phyloP scores from a whole-genome alignment of 1,140 invertebrate species.

The Scaptomyza graminum region DNA sequence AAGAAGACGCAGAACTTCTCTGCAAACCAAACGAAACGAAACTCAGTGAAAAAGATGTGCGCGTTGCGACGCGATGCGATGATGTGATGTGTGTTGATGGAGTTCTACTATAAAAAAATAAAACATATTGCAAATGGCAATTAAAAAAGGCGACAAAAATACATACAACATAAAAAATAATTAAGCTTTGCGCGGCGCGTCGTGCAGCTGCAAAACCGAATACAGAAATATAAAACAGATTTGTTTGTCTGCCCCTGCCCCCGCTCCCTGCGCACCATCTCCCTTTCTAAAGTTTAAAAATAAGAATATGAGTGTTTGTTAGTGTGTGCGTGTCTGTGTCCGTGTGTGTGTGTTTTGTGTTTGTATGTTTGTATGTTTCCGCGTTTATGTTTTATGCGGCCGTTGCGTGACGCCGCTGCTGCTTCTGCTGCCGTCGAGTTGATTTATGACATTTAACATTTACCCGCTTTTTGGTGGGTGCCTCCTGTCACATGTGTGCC shows the following conservation, averaged over 20 bases:
- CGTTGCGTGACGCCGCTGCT: slow-evolving; percentile 40
- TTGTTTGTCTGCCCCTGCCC: slow-evolving; percentile 27
- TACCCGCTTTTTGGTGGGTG: slow-evolving; percentile 48
- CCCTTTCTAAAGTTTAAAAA: slow-evolving; percentile 38
- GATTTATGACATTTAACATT: slow-evolving; percentile 73
- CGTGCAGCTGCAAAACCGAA: slow-evolving; percentile 29
- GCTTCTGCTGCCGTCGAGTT: slow-evolving; percentile 26
- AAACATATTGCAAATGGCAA: slow-evolving; percentile 54
- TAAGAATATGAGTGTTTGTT: slow-evolving; percentile 31
- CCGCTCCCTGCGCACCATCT: slow-evolving; percentile 4
- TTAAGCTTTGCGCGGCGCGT: slow-evolving; percentile 42
- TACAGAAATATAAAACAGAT: slow-evolving; percentile 11
- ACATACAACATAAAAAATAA: slow-evolving; percentile 29
- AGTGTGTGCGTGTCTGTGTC: slow-evolving; percentile 1
- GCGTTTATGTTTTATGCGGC: slow-evolving; percentile 57
- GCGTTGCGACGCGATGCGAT: no score
- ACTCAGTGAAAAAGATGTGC: slow-evolving; percentile 47
- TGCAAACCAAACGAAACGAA: slow-evolving; percentile 16
- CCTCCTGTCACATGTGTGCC: slow-evolving; percentile 24
- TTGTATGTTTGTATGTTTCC: slow-evolving; percentile 37
- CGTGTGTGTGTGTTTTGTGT: slow-evolving; percentile 10
- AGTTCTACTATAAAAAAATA: slow-evolving; percentile 44
- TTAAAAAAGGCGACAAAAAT: slow-evolving; percentile 21
- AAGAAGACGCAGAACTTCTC: slow-evolving; percentile 39
- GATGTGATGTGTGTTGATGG: slow-evolving; percentile 40